Conservation (phyloP, 2,113 vertebrate species). For the Nothobranchius kuhntae region DNA sequence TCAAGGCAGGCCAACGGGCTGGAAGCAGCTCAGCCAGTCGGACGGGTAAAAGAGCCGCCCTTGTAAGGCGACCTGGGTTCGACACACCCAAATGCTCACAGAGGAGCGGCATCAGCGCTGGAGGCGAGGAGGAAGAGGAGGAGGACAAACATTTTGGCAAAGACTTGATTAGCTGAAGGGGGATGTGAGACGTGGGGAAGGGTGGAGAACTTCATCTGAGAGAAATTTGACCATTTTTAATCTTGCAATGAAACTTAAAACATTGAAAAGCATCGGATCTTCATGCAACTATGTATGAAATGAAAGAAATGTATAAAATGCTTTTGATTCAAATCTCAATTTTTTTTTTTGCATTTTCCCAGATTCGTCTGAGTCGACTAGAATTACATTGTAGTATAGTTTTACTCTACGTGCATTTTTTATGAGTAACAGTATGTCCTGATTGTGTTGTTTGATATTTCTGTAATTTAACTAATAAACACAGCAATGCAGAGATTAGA, state of each 20-base stretch:
- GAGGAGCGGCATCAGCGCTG: conserved; percentile 30
- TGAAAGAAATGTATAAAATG: neutral
- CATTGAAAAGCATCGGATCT: neutral
- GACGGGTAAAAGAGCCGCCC: conserved; percentile 55
- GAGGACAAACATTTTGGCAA: conserved; percentile 22
- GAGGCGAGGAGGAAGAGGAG: neutral
- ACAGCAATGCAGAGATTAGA: no score
- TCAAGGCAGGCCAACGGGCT: conserved; percentile 25
- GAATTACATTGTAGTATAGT: no score
- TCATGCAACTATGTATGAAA: neutral
- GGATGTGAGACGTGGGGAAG: neutral
- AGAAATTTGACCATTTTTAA: neutral
- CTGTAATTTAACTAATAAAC: no score
- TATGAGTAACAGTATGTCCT: no score
- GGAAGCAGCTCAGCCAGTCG: conserved; percentile 50
- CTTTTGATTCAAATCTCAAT: neutral
- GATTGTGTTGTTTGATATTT: no score
- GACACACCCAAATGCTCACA: conserved; percentile 63
- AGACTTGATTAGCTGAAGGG: conserved; percentile 10
- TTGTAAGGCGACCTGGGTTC: conserved; percentile 48
- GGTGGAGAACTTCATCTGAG: neutral
- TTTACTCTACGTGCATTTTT: no score
- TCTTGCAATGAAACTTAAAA: neutral
- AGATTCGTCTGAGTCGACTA: no score
- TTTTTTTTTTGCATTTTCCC: no score